Evolutionary conservation across 2,797 vertebrate genomes (phyloP).

Genomic region (Acomys russatus): DNA sequence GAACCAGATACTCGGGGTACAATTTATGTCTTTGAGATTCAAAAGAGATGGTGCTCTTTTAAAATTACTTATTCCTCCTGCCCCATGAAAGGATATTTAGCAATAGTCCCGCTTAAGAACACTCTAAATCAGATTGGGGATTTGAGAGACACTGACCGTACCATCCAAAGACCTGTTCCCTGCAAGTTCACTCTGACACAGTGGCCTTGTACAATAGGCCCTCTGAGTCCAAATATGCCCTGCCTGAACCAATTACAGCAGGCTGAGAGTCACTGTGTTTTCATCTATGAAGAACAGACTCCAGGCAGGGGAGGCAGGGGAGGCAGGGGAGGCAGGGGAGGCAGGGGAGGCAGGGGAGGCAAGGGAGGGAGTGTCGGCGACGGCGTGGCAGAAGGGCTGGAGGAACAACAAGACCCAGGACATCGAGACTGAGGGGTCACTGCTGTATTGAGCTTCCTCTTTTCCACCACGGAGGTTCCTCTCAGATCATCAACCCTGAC

Average conservation of each 20-base stretch:
- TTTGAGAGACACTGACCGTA: background rate
- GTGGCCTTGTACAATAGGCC: background rate
- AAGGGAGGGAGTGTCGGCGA: too few relatives aligned
- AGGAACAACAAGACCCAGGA: background rate
- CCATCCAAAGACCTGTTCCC: background rate
- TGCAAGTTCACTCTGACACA: background rate
- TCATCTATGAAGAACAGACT: background rate
- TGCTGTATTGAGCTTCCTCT: background rate
- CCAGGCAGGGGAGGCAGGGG: background rate
- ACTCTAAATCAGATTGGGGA: background rate
- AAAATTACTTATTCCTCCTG: conserved; percentile 43
- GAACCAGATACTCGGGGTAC: background rate
- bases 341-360: too few relatives aligned
- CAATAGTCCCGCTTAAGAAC: background rate
- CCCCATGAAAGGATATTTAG: background rate
- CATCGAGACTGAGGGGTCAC: background rate
- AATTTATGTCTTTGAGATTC: background rate
- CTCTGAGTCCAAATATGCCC: background rate
- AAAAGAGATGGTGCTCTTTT: conserved; percentile 7
- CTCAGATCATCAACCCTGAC: background rate
- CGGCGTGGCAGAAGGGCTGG: background rate
- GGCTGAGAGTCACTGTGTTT: background rate
- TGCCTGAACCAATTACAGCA: background rate
- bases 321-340: too few relatives aligned
- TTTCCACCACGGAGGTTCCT: background rate